Evolutionary conservation across 2,797 vertebrate species (phyloP).

Genomic region (Microcaecilia unicolor): DNA sequence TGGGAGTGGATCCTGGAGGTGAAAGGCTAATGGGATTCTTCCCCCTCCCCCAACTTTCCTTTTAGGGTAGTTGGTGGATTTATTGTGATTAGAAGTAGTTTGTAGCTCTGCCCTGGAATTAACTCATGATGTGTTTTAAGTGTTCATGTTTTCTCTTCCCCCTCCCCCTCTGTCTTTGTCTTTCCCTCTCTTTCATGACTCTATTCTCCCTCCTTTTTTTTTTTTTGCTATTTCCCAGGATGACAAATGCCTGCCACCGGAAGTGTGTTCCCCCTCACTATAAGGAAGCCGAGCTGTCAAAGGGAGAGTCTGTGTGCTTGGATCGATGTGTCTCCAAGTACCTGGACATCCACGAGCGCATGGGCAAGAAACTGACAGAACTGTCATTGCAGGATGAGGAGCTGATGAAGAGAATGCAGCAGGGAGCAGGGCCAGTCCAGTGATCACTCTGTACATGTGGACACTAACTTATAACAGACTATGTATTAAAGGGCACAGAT

Average conservation of each 20-base stretch:
- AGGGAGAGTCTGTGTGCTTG: slow-evolving; percentile 88
- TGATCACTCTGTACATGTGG: neutral
- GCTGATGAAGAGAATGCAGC: slow-evolving; percentile 74
- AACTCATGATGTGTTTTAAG: too few relatives aligned
- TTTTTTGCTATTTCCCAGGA: slow-evolving; percentile 25
- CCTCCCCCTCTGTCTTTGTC: neutral
- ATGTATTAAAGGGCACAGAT: too few relatives aligned
- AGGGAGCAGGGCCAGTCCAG: slow-evolving; percentile 36
- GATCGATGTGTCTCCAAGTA: slow-evolving; percentile 96
- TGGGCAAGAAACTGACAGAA: slow-evolving; percentile 89
- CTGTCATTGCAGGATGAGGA: slow-evolving; percentile 91
- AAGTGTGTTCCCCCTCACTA: slow-evolving; percentile 94
- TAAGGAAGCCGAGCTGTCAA: slow-evolving; percentile 86
- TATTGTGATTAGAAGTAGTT: too few relatives aligned
- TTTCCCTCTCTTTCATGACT: too few relatives aligned
- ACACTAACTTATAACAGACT: too few relatives aligned
- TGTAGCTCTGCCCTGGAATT: too few relatives aligned
- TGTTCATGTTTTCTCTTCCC: too few relatives aligned
- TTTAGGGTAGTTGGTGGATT: too few relatives aligned
- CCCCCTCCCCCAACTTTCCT: neutral
- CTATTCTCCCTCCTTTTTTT: neutral
- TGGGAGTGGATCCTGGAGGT: too few relatives aligned
- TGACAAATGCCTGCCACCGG: slow-evolving; percentile 91
- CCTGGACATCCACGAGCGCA: slow-evolving; percentile 86
- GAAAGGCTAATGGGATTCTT: too few relatives aligned